Percentiles rank a stretch among this genome's conserved stretches.
Conservation (phyloP, 2,113 vertebrate species). For the Candoia aspera region DNA sequence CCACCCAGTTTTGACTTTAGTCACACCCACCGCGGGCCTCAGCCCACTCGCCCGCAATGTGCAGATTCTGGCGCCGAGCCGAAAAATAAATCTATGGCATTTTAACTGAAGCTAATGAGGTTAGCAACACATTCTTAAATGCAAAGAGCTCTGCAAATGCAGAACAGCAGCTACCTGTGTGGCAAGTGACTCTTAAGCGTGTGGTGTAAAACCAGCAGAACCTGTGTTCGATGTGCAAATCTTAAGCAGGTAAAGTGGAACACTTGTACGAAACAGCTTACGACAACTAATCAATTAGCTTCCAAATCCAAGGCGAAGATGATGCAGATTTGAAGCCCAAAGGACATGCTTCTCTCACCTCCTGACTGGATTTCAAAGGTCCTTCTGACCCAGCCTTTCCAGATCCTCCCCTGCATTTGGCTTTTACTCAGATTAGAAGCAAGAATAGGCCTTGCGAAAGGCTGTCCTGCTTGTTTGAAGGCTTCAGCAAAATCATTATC, state of each 20-base stretch:
- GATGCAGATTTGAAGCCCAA: not conserved
- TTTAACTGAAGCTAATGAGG: not conserved
- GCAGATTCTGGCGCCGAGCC: no score
- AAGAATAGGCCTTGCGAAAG: not conserved
- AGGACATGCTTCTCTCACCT: no score
- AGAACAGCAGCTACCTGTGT: not conserved
- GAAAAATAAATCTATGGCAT: no score
- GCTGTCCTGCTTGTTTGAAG: no score
- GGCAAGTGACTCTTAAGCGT: no score
- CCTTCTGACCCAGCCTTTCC: no score
- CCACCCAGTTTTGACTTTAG: no score
- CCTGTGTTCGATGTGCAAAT: not conserved
- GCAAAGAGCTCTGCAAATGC: no score
- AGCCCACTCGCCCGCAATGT: no score
- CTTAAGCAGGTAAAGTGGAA: not conserved
- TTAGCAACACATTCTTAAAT: not conserved
- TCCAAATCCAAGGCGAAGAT: not conserved
- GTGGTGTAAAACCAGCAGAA: not conserved
- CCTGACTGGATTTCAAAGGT: not conserved
- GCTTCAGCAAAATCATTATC: no score
- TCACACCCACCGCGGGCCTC: no score
- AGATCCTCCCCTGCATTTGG: not conserved
- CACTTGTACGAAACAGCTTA: not conserved
- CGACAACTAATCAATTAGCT: not conserved
- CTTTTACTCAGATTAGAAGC: not conserved